Evolutionary conservation across 92 coral and sea anemone genomes (phyloP).

Genomic region (Isaurus tuberculatus): DNA sequence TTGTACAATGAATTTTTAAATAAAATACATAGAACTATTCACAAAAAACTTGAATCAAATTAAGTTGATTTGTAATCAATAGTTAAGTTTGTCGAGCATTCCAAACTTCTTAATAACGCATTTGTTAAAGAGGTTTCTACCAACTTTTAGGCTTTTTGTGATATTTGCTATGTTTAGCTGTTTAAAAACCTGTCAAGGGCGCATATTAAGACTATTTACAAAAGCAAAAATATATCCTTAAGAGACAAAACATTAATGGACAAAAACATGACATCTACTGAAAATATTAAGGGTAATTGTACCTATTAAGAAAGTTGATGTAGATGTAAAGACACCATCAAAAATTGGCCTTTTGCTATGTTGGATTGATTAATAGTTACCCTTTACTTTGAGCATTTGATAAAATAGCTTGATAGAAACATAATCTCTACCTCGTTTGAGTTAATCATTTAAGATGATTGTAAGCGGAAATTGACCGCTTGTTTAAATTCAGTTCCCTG

Average conservation of each 20-base stretch:
- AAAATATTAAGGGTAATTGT: conserved; percentile 72
- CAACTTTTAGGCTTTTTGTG: not conserved
- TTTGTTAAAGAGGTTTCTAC: too few species aligned
- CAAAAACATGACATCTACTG: conserved; percentile 77
- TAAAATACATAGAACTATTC: not conserved
- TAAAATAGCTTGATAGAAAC: conserved; percentile 44
- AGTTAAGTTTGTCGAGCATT: too few species aligned
- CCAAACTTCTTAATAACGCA: too few species aligned
- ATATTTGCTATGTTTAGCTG: not conserved
- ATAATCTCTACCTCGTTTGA: conserved; percentile 17
- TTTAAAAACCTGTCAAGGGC: not conserved
- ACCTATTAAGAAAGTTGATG: conserved; percentile 78
- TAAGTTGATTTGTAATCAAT: too few species aligned
- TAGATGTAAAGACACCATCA: conserved; percentile 57
- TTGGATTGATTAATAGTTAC: conserved; percentile 36
- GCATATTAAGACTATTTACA: conserved; percentile 11
- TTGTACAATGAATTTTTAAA: not conserved
- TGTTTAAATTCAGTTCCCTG: not conserved
- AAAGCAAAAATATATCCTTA: conserved; percentile 29
- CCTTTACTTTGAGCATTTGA: conserved; percentile 34
- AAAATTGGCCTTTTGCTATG: conserved; percentile 50
- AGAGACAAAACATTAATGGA: conserved; percentile 58
- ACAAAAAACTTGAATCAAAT: too few species aligned
- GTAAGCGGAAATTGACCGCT: conserved; percentile 10
- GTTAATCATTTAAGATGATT: conserved; percentile 30